phyloP scores from a whole-genome alignment of 1,140 invertebrate genomes.

The Trichonephila inaurata region DNA sequence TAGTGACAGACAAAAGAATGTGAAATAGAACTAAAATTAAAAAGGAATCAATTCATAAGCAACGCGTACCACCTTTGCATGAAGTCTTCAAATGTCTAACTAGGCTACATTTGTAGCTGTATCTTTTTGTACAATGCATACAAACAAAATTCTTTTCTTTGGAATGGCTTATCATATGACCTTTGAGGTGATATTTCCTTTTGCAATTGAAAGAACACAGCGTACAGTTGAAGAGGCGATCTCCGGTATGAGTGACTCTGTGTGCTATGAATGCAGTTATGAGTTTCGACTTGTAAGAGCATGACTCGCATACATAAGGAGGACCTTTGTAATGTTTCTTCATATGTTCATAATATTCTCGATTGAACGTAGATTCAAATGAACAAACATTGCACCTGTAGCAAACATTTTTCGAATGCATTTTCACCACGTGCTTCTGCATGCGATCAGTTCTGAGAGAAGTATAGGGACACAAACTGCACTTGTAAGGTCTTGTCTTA shows the following conservation, averaged over 20 bases:
- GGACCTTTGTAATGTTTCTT: slow-evolving; percentile 19
- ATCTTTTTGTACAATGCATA: not conserved
- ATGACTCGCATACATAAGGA: not conserved
- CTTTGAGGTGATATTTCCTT: slow-evolving; percentile 51
- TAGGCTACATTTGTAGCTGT: slow-evolving; percentile 36
- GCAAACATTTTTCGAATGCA: slow-evolving; percentile 7
- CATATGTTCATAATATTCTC: slow-evolving; percentile 43
- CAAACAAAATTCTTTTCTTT: slow-evolving; percentile 33
- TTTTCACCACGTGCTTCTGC: not conserved
- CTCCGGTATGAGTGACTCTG: slow-evolving; percentile 21
- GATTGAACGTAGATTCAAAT: slow-evolving; percentile 1
- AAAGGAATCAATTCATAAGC: too few species aligned
- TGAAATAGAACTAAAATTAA: too few species aligned
- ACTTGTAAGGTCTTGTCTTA: not conserved
- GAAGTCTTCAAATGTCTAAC: slow-evolving; percentile 23
- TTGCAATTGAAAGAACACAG: not conserved
- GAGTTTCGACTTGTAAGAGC: slow-evolving; percentile 14
- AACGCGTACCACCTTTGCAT: not conserved
- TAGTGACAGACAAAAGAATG: too few species aligned
- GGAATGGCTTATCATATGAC: slow-evolving; percentile 30
- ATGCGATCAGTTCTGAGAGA: not conserved
- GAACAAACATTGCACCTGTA: not conserved
- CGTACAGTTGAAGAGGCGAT: slow-evolving; percentile 21
- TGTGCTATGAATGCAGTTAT: slow-evolving; percentile 29
- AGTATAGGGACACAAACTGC: not conserved